Conservation (phyloP, 1,140 invertebrate species). For the Cotesia vestalis region DNA sequence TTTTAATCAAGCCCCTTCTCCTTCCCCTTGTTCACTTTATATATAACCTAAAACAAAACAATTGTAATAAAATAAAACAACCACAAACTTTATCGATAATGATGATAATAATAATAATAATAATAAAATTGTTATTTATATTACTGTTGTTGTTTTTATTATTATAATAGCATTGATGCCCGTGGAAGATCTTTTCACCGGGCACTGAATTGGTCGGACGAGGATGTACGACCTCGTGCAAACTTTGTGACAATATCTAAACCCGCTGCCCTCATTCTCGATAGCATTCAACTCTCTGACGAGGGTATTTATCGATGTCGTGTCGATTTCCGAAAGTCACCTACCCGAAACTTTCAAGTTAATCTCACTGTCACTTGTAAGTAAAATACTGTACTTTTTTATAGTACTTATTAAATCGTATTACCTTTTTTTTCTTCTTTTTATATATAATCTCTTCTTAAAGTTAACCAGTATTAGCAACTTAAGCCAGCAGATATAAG, state of each 20-base stretch:
- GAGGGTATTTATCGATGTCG: conserved; percentile 87
- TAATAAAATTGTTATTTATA: not conserved
- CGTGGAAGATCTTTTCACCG: conserved; percentile 79
- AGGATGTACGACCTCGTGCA: conserved; percentile 79
- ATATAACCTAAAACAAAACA: not conserved
- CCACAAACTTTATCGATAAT: not conserved
- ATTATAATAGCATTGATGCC: conserved; percentile 77
- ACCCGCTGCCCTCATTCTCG: conserved; percentile 81
- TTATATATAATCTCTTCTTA: not conserved
- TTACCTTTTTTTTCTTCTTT: not conserved
- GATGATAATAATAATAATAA: not conserved
- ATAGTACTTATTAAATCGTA: too few species aligned
- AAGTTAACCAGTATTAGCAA: not conserved
- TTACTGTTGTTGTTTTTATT: conserved; percentile 22
- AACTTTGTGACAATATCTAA: conserved; percentile 78
- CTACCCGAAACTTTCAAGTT: conserved; percentile 88
- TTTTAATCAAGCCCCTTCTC: not conserved
- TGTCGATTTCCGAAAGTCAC: conserved; percentile 90
- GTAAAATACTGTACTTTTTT: conserved; percentile 48
- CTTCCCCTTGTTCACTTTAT: not conserved
- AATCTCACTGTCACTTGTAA: conserved; percentile 91
- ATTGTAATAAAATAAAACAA: not conserved
- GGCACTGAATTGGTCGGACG: conserved; percentile 82
- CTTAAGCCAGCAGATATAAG: not conserved
- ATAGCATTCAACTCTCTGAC: conserved; percentile 82